Conservation (phyloP, 2,113 vertebrate genomes). For the Eublepharis macularius region DNA sequence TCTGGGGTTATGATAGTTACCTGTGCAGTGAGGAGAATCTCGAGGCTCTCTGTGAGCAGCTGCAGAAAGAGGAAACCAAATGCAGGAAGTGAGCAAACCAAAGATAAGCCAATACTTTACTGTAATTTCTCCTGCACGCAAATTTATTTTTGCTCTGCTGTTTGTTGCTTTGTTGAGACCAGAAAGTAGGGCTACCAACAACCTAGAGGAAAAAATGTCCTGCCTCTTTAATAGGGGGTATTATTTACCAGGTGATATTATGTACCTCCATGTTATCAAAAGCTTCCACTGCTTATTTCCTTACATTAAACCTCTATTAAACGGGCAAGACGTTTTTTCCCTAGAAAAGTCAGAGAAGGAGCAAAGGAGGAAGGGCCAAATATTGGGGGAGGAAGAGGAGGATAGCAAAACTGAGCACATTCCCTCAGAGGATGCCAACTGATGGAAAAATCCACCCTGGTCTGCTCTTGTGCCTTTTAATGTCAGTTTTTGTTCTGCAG, state of each 20-base stretch:
- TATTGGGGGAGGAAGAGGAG: too few species aligned
- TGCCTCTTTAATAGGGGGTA: too few species aligned
- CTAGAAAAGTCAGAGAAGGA: too few species aligned
- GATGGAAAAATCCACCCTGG: too few species aligned
- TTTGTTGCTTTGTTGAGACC: not conserved
- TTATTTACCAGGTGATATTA: too few species aligned
- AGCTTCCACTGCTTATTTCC: too few species aligned
- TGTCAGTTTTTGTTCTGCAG: not conserved
- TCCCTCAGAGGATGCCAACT: not conserved
- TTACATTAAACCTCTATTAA: too few species aligned
- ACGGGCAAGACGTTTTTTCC: too few species aligned
- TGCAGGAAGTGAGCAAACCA: not conserved
- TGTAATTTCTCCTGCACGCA: not conserved
- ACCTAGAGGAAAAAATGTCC: too few species aligned
- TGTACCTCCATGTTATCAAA: too few species aligned
- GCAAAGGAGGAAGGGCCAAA: too few species aligned
- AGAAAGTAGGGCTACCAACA: too few species aligned
- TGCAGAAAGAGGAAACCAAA: not conserved
- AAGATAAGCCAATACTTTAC: not conserved
- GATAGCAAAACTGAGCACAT: not conserved
- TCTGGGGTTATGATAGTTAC: not conserved
- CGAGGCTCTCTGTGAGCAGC: fast-evolving
- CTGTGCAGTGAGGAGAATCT: fast-evolving
- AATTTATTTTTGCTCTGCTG: not conserved
- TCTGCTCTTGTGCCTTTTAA: not conserved